Percentiles rank a stretch among this genome's conserved stretches.
phyloP scores from a whole-genome alignment of 2,113 vertebrate species.

The Bagarius yarrelli region DNA sequence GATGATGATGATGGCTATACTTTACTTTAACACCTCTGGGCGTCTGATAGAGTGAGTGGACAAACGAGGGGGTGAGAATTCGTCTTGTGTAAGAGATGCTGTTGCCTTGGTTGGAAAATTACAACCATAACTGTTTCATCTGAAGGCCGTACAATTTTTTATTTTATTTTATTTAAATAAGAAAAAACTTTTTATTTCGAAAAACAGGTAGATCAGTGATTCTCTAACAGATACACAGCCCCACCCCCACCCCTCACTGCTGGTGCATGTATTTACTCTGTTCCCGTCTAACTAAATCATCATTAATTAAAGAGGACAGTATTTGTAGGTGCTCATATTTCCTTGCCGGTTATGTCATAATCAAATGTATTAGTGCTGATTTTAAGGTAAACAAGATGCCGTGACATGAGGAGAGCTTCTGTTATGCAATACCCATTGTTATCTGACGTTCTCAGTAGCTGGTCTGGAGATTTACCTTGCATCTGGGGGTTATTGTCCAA shows the following conservation, averaged over 20 bases:
- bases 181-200: too few species aligned
- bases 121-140: neutral
- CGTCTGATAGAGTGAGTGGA: constrained; percentile 10
- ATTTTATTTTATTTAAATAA: too few species aligned
- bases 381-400: neutral
- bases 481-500: constrained; percentile 11
- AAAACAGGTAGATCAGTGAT: too few species aligned
- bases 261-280: neutral
- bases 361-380: neutral
- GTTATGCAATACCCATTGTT: constrained; percentile 6
- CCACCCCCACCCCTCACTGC: neutral
- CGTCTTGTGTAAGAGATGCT: neutral
- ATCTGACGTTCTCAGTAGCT: constrained; percentile 8
- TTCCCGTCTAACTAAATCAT: neutral
- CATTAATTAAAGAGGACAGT: neutral
- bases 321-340: neutral
- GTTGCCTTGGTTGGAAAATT: neutral
- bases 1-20: constrained; percentile 15
- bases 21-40: constrained; percentile 14
- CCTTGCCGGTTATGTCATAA: neutral
- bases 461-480: neutral
- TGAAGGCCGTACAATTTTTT: too few species aligned
- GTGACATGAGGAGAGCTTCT: neutral
- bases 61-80: neutral
- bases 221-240: too few species aligned